Conservation (phyloP, 2,888 invertebrate species). For the Cephus rjabovi region DNA sequence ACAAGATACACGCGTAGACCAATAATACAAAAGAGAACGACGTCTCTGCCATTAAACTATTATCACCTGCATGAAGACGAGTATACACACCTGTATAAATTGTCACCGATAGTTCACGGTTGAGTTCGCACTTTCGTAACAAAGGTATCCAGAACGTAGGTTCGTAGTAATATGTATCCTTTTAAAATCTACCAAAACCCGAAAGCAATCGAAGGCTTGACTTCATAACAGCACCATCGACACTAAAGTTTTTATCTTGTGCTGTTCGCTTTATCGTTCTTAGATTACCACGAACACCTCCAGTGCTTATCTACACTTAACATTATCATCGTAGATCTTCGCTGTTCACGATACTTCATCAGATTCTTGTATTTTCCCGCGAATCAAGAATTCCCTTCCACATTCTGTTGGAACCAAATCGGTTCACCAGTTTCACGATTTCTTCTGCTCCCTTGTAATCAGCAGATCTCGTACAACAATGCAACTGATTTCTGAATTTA, state of each 20-base stretch:
- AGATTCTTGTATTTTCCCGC: conserved; percentile 1
- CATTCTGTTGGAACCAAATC: neutral
- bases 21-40: neutral
- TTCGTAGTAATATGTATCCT: neutral
- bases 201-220: neutral
- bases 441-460: neutral
- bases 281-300: conserved; percentile 17
- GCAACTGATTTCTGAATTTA: neutral
- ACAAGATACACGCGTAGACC: neutral
- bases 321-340: conserved; percentile 18
- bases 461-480: neutral
- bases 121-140: neutral
- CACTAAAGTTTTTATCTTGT: conserved; percentile 18
- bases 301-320: conserved; percentile 19
- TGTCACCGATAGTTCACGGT: conserved; percentile 1
- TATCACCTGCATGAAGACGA: neutral
- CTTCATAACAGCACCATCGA: conserved; percentile 1
- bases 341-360: conserved; percentile 4
- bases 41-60: neutral
- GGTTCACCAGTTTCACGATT: neutral
- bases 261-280: conserved; percentile 20
- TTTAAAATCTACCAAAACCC: neutral
- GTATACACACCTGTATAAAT: neutral
- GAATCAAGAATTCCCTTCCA: neutral
- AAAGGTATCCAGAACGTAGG: neutral